A percentile compares a stretch with the other conserved stretches of the same genome.
Conservation (phyloP, 2,888 invertebrate genomes). For the Buathra laborator region DNA sequence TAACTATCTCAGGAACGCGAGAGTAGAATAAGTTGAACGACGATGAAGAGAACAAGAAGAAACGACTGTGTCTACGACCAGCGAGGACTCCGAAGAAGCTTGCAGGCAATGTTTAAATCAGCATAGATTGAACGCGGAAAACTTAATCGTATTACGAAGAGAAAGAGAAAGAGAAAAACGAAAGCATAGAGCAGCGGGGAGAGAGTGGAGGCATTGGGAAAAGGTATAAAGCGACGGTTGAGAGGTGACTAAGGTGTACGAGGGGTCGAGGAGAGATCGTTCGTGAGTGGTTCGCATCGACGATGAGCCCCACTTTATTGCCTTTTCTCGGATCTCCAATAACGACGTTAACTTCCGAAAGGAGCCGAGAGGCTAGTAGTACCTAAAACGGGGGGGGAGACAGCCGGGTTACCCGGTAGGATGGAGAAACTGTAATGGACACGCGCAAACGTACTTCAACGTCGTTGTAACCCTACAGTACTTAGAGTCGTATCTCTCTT, state of each 20-base stretch:
- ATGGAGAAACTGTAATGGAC: constrained; percentile 6
- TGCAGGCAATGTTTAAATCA: constrained; percentile 66
- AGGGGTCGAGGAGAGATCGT: constrained; percentile 38
- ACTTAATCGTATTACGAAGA: constrained; percentile 66
- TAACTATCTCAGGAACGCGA: constrained; percentile 29
- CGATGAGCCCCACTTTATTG: constrained; percentile 69
- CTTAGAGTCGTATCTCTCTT: constrained; percentile 7
- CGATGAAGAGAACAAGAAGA: constrained; percentile 4
- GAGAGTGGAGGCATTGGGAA: not conserved
- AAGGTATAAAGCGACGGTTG: constrained; percentile 5
- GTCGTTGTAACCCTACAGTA: constrained; percentile 12
- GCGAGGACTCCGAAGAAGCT: constrained; percentile 31
- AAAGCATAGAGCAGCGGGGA: not conserved
- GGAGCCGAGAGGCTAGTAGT: constrained; percentile 26
- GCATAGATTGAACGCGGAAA: constrained; percentile 67
- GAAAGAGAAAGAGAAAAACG: constrained; percentile 24
- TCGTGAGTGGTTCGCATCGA: constrained; percentile 64
- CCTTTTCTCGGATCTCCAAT: constrained; percentile 61
- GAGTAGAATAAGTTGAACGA: constrained; percentile 24
- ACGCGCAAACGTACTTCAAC: constrained; percentile 22
- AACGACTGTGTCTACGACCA: constrained; percentile 13
- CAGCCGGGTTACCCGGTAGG: not conserved
- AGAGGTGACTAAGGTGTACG: constrained; percentile 29
- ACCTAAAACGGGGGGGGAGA: not conserved
- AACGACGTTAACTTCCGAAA: constrained; percentile 64